Conservation (phyloP, 2,113 vertebrate species). For the Neogale vison region DNA sequence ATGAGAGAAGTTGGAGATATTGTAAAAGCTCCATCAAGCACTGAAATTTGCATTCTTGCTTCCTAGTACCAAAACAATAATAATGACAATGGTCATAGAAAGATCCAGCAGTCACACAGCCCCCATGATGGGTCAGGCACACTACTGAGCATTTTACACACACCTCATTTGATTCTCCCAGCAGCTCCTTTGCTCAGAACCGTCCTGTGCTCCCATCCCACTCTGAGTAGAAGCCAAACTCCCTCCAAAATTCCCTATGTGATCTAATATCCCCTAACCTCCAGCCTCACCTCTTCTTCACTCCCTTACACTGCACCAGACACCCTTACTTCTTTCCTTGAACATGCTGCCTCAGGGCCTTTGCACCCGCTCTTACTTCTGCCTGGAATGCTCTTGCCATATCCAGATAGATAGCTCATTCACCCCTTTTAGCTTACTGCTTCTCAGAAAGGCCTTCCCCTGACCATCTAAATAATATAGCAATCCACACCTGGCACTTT, state of each 20-base stretch:
- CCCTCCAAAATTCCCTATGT: not conserved
- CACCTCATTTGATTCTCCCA: no score
- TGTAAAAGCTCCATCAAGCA: not conserved
- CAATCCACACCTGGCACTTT: not conserved
- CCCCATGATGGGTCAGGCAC: not conserved
- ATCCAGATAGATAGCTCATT: not conserved
- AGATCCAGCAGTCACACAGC: not conserved
- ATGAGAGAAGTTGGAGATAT: not conserved
- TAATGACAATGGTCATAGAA: not conserved
- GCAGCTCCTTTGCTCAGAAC: not conserved
- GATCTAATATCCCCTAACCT: not conserved
- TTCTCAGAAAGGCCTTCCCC: not conserved
- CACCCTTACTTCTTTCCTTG: not conserved
- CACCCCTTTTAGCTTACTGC: not conserved
- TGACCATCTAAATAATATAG: not conserved
- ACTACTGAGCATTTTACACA: not conserved
- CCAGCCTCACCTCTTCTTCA: not conserved
- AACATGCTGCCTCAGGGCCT: not conserved
- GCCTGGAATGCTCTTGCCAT: not conserved
- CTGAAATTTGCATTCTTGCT: not conserved
- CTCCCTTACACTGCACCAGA: no score
- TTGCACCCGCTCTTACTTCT: not conserved
- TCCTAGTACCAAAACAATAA: not conserved
- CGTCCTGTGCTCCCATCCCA: not conserved
- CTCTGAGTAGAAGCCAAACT: not conserved